Evolutionary conservation across 2,113 vertebrate species (phyloP), one percentile per base, ranked within the genome.

Genomic region (Orcinus orca): DNA sequence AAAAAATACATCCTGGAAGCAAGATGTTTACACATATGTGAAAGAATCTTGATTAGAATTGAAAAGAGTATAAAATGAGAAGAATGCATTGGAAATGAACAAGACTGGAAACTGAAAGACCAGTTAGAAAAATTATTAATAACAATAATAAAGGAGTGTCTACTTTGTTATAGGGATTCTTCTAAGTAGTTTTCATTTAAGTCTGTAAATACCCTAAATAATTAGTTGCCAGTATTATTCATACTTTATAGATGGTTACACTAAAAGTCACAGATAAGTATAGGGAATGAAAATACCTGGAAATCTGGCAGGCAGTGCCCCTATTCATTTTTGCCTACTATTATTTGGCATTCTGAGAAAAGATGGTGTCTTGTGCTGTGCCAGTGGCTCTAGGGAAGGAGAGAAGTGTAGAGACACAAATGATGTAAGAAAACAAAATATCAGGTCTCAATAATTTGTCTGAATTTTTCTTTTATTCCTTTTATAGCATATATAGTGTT

Each of bases 331-430:
- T 8, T 50, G 5, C 12, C 9, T 55, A 20, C 4, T 60, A 18
- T 58, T 87, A 53, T 17, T 77, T 44, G n/a, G 9, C 31, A 38
- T 76, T 88, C 44, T 55, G 3, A 38, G 12, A 53, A n/a, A 70
- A 1, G 3, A 70, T 18, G 2, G 1, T 86, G 4, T n/a, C 9
- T 5, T 1, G 23, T 13, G 29, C 12, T 76, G 33, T 13, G 15
- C 12, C 60, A 68, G 53, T 53, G 53, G 15, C 5, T 53, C 53
- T 53, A 53, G 15, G 15, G 53, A 53, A 53, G 53, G 15, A 53
- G 53, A 53, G 13, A 76, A 44, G 58, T 14, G 1, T 33, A 73
- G 9, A 44, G 17, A 41, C 1, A 12, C n/a, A 86, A 77, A 26
- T 65, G 21, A 60, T 53, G 17, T 53, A 53, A 53, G 53, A 53